Evolutionary conservation across 1,140 invertebrate genomes (phyloP).

Genomic region (Trigoniulus corallinus): DNA sequence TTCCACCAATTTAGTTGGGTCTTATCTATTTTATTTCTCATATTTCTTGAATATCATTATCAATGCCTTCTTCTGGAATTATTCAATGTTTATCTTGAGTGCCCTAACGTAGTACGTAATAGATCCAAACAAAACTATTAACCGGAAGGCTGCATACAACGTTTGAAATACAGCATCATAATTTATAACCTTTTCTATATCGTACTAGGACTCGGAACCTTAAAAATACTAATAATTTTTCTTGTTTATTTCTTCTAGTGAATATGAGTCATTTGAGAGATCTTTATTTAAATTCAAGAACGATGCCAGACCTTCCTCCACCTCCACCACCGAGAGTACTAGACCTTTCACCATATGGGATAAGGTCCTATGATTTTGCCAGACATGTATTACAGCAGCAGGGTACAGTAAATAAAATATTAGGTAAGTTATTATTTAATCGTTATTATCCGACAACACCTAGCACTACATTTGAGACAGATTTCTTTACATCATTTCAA

Average conservation of each 20-base stretch:
- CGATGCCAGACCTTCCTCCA: conserved; percentile 23
- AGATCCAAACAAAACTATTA: too few relatives aligned
- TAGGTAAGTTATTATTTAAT: conserved; percentile 40
- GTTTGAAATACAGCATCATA: too few relatives aligned
- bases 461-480: not conserved
- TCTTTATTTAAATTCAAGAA: conserved; percentile 32
- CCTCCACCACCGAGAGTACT: conserved; percentile 39
- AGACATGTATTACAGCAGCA: conserved; percentile 75
- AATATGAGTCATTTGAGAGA: conserved; percentile 30
- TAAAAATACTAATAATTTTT: not conserved
- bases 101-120: too few relatives aligned
- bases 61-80: too few relatives aligned
- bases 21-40: too few relatives aligned
- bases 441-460: not conserved
- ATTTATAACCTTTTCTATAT: too few relatives aligned
- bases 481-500: too few relatives aligned
- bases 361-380: conserved; percentile 72
- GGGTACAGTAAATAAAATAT: conserved; percentile 75
- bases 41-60: too few relatives aligned
- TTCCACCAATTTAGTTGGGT: too few relatives aligned
- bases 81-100: too few relatives aligned
- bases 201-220: too few relatives aligned
- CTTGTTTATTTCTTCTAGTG: not conserved
- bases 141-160: too few relatives aligned
- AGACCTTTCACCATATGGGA: conserved; percentile 62